Evolutionary conservation across 1,140 invertebrate genomes (phyloP), one percentile per base, ranked within the genome.

Genomic region (Megalonaias nervosa): DNA sequence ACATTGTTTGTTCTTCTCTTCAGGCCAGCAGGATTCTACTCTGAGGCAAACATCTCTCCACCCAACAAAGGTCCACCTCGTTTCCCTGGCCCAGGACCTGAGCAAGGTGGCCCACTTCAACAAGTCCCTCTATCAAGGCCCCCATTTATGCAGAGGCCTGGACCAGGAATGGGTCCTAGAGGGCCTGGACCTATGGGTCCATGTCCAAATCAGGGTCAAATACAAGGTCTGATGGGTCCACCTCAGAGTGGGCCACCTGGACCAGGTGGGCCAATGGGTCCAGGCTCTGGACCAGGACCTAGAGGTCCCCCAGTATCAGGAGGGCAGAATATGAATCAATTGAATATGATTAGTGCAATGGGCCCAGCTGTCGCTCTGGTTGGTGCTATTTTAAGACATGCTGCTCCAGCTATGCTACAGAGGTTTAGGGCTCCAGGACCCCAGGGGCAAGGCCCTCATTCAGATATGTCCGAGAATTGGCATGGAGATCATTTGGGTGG

Each of bases 1-100:
- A 2, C 31, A 31, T 31, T 69, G 17, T 64, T 62, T 68, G 56
- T 31, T 75, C 48, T 74, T 23, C 68, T 0, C 19, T 84, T 31
- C 75, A 88, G 87, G 57, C 84, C 82, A 56, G 69, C 77, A 55
- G 85, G 87, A 38, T 85, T 86, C 64, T 87, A 86, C 72, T 79
- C 77, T 73, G 85, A 88, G 17, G 80, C 72, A 38, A 79, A 79
- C 31, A 72, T 71, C 56, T 71, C 80, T 59, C 75, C 68, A 31
- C 71, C 61, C 56, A 71, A 64, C 31, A 59, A 26, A 61, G 57
- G 17, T 71, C 75, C 56, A 84, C 76, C 60, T 74, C 57, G 60
- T 48, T 68, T 73, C 60, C 71, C 71, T 69, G 69, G 64, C 65
- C 68, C 67, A 13, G 38, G 38, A 48, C 38, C 31, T 23, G 72